Evolutionary conservation across 2,888 invertebrate species (phyloP).

Genomic region (Stratiomys singularior): DNA sequence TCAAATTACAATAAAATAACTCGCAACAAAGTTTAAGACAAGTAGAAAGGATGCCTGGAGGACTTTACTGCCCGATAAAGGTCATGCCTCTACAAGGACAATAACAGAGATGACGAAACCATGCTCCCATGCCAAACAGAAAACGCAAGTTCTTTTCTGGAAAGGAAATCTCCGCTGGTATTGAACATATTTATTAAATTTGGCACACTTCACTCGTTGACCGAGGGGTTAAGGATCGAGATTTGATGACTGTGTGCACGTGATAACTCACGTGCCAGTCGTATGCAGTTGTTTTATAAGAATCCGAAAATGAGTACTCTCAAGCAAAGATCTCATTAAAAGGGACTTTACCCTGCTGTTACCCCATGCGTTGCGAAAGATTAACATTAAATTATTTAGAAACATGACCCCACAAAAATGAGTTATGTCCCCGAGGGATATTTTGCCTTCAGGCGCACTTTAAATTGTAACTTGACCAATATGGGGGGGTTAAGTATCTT

Average conservation of each 20-base stretch:
- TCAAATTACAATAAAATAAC: no score
- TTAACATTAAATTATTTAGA: constrained; percentile 40
- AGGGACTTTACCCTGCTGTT: neutral
- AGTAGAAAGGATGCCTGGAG: no score
- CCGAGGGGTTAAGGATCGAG: constrained; percentile 33
- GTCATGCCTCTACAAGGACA: no score
- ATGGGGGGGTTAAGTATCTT: neutral
- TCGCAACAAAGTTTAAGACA: no score
- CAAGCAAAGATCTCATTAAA: neutral
- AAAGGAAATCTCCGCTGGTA: constrained; percentile 18
- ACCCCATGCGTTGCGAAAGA: neutral
- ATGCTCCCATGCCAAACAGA: no score
- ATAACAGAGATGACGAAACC: no score
- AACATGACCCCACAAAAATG: constrained; percentile 32
- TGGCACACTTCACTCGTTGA: constrained; percentile 33
- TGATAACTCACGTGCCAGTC: constrained; percentile 21
- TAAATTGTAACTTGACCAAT: constrained; percentile 30
- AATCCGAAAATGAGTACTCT: neutral
- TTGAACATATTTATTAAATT: constrained; percentile 35
- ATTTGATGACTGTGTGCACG: constrained; percentile 27
- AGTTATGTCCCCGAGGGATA: constrained; percentile 36
- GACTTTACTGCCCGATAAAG: no score
- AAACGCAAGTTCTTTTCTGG: no score
- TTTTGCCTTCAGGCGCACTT: constrained; percentile 23
- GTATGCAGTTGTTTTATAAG: neutral